A percentile compares a stretch with the other conserved stretches of the same genome.
Evolutionary conservation across 2,113 vertebrate genomes (phyloP).

Genomic region (Vulpes ferrilata): DNA sequence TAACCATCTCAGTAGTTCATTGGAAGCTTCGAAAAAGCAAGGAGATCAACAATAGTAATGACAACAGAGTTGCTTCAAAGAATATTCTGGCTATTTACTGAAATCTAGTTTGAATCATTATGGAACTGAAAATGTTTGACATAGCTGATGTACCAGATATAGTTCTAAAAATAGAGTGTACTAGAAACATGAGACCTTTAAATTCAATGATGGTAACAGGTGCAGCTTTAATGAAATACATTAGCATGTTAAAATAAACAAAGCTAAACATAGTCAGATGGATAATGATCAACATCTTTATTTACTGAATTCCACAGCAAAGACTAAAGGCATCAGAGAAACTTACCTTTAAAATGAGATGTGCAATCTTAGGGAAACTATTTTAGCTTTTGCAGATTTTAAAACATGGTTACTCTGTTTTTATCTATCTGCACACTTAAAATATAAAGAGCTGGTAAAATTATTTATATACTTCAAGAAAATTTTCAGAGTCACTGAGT

Average conservation of each 20-base stretch:
- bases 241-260: constrained; percentile 82
- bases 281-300: constrained; percentile 73
- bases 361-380: not conserved
- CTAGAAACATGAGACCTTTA: constrained; percentile 64
- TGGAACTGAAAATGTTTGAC: constrained; percentile 50
- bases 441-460: not conserved
- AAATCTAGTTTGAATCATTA: constrained; percentile 44
- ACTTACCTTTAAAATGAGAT: constrained; percentile 36
- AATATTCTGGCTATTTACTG: constrained; percentile 22
- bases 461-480: constrained; percentile 8
- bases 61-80: not conserved
- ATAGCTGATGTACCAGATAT: constrained; percentile 31
- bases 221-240: constrained; percentile 78
- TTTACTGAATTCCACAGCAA: constrained; percentile 67
- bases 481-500: not conserved
- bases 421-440: not conserved
- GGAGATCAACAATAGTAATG: not conserved
- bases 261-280: constrained; percentile 78
- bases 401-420: not conserved
- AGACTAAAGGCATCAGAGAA: constrained; percentile 41
- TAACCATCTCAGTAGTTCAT: not conserved
- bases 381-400: constrained; percentile 55
- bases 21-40: constrained; percentile 31
- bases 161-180: constrained; percentile 72
- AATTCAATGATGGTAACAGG: constrained; percentile 74